Evolutionary conservation across 2,113 vertebrate genomes (phyloP), one percentile per base, ranked within the genome.

Genomic region (Tragelaphus imberbis): DNA sequence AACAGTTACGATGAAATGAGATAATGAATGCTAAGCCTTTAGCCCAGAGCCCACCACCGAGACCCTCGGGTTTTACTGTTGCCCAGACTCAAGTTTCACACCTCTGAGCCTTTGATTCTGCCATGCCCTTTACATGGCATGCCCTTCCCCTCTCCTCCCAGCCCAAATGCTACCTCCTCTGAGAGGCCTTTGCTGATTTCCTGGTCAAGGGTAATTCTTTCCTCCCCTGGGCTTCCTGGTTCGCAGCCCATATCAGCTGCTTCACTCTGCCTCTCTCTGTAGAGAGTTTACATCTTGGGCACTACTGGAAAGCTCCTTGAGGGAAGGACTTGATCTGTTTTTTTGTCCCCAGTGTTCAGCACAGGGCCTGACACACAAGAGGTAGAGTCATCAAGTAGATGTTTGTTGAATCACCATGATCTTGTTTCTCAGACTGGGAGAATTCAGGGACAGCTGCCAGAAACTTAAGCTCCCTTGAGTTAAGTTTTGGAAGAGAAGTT

Each of bases 361-460:
- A 13, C 51, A 33, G 58, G 33, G 59, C 79, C 84, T 79, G 58
- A 84, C 59, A 63, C 77, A n/a, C 44, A 25, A 27, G 23, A 44
- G 44, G 82, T 7, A 25, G 84, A 75, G 77, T 14, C 28, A 84
- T 14, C 28, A 84, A 55, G n/a, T 21, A 51, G 30, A 61, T 17
- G 13, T 33, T 93, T 86, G 7, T 4, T n/a, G 81, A 96, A 87
- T 56, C 88, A 85, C 84, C 49, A 0, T 68, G 95, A 23, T 82
- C 95, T 81, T 53, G 40, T 95, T 84, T 81, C 59, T 90, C 84
- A 88, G 77, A 51, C 65, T 55, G n/a, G 68, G 85, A 89, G 94
- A 59, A 86, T 61, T 90, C 96, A 53, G 84, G 93, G 53, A 84
- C 14, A 59, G 97, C 91, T 91, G 91, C 95, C 91, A 92, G 86